These are phyloP conservation scores for Dryobotodes eremita DNA, from an alignment of 2,888 invertebrate species.

Conservation along the genomic window DNA sequence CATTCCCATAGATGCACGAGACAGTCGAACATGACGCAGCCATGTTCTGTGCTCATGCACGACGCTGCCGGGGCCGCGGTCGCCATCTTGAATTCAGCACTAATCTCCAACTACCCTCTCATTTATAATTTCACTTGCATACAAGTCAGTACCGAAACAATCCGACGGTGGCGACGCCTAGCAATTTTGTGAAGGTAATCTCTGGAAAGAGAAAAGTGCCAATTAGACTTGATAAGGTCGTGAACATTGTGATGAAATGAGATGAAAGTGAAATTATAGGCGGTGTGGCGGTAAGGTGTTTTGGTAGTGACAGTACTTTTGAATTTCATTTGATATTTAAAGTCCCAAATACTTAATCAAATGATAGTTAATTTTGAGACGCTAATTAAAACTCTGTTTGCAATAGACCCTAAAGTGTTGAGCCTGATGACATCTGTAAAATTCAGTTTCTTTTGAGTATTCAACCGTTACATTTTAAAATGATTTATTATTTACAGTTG, in stretches of 20 bases:
- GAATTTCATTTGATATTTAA: neutral
- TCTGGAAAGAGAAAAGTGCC: constrained; percentile 85
- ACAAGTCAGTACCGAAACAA: constrained; percentile 53
- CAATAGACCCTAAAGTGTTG: neutral
- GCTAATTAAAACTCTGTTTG: neutral
- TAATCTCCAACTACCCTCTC: constrained; percentile 61
- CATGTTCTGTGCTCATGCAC: constrained; percentile 86
- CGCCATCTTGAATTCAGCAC: constrained; percentile 77
- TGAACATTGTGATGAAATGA: constrained; percentile 71
- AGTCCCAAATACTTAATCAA: neutral
- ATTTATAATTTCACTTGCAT: constrained; percentile 75
- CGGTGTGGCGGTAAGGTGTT: constrained; percentile 32
- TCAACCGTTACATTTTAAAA: neutral
- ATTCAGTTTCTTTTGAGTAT: neutral
- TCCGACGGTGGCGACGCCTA: constrained; percentile 61
- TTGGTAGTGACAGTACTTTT: constrained; percentile 30
- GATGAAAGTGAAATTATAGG: constrained; percentile 80
- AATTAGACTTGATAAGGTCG: constrained; percentile 78
- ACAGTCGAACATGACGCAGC: constrained; percentile 89
- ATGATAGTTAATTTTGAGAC: neutral
- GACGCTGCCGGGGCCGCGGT: constrained; percentile 83
- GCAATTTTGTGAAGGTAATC: constrained; percentile 74
- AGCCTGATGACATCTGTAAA: neutral
- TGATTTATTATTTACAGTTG: no score
- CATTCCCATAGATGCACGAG: constrained; percentile 88